Base-by-base conservation (phyloP, 2,888 invertebrate species). In the Zonitis immaculata region DNA sequence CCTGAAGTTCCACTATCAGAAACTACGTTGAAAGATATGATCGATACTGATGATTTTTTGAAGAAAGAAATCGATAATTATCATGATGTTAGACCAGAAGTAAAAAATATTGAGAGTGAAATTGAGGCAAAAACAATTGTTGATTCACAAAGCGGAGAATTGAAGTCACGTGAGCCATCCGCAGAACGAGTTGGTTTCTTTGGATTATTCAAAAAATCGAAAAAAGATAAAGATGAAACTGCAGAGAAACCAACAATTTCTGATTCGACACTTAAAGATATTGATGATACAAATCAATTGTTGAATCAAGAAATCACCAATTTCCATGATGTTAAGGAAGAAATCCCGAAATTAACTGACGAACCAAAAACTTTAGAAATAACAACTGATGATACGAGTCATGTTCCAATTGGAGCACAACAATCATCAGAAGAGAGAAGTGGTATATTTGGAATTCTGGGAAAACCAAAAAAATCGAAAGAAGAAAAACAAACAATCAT, bases 151-250 rank as follows among this genome's bases (percentile, higher is more conserved):
- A 2, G 18, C 6, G 14, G 18, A 18, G 20, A 47, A 20, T 4
- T 25, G 6, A 46, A 27, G n/a, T 6, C 30, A 16, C 45, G 8
- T 3, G 30, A 27, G 26, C 6, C 35, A 32, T 42, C 47, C 22
- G 47, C 58, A 50, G 58, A 57, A 44, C 45, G 51, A 35, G 16
- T 30, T 27, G 28, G 46, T 16, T 30, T 59, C 1, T 59, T 62
- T 30, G 56, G 57, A 7, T 22, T 62, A 0, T 63, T 63, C 45
- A 59, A 61, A 25, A 60, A 58, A 44, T 44, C 59, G 6, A 54
- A 57, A 32, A 59, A 53, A 46, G 58, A 58, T 16, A 53, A 56
- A 50, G 3, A 47, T 44, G 42, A 9, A 16, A 18, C 22, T 8
- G 51, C n/a, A 22, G 22, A 22, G 26, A 22, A 9, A 44, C 8